Conservation (phyloP, 2,888 invertebrate species). For the Agrotis segetum region DNA sequence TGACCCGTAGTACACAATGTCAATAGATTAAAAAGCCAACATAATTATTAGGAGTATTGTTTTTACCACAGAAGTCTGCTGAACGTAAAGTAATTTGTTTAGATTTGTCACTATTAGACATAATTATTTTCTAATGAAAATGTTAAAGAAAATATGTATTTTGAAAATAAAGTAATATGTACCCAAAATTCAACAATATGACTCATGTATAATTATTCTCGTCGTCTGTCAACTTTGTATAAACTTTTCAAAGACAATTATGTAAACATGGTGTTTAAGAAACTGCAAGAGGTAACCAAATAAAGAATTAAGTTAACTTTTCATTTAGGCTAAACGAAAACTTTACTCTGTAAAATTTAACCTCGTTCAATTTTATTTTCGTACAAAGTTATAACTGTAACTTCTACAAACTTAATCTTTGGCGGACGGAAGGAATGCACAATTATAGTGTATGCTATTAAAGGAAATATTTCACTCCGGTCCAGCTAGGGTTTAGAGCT, state of each 20-base stretch:
- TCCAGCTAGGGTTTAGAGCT: slow-evolving; percentile 48
- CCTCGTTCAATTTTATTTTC: not conserved
- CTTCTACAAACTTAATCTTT: slow-evolving; percentile 50
- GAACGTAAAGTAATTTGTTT: not conserved
- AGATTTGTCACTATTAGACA: not conserved
- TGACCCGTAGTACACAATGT: not conserved
- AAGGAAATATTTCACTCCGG: slow-evolving; percentile 65
- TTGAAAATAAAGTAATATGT: no score
- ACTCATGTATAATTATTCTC: not conserved
- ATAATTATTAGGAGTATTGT: not conserved
- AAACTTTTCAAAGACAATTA: no score
- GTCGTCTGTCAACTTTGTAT: no score
- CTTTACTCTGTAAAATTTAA: not conserved
- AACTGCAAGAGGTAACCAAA: no score
- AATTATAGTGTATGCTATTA: slow-evolving; percentile 67
- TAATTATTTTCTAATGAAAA: no score
- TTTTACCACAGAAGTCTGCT: no score
- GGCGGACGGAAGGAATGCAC: slow-evolving; percentile 65
- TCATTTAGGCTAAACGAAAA: no score
- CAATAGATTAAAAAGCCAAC: not conserved
- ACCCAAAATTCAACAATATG: not conserved
- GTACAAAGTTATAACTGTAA: not conserved
- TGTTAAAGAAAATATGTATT: no score
- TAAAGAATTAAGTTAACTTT: no score
- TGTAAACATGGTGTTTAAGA: no score